Evolutionary conservation across 2,113 vertebrate species (phyloP), one percentile per base, ranked within the genome.

Genomic region (Syngnathus typhle): DNA sequence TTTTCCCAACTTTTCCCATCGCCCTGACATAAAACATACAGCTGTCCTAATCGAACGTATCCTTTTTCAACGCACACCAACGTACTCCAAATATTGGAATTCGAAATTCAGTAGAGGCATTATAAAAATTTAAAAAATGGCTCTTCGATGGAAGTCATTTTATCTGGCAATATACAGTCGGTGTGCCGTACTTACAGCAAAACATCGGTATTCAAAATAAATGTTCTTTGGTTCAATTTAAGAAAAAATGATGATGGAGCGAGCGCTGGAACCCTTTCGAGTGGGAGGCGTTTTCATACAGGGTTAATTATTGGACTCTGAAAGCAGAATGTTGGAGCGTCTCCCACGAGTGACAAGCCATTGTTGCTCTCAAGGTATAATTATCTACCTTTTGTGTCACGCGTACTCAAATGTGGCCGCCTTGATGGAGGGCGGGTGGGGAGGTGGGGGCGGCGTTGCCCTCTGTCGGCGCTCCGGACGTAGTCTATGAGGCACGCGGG

Each of bases 391-490:
- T 58, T 58, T 36, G 27, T 58, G 27, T 58, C 55, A 36, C 55
- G 13, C 16, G 27, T 27, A 58, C 15, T 36, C 12, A 36, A 58
- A 58, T 36, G 27, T 8, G 13, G 15, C 27, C 27, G 27, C 55
- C 27, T 36, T 58, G 55, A 58, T 16, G 55, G 55, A 58, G 55
- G 27, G 27, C 1, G 27, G 2, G 27, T 16, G 3, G n/a, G 10
- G 52, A 13, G 21, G 21, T 7, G 10, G 52, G 27, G 55, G 55
- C 27, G 10, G 12, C 21, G 63, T 71, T 70, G 62, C 73, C 76
- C 83, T 78, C 74, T 73, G 77, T 73, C 56, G 73, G 68, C 23
- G 56, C 75, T 74, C 71, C 64, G 70, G 80, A 77, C 64, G 59
- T 11, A 68, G 41, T 23, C 38, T 70, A 77, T 68, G 74, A 81